Conservation (phyloP, 2,113 vertebrate genomes). For the Lophura nycthemera region DNA sequence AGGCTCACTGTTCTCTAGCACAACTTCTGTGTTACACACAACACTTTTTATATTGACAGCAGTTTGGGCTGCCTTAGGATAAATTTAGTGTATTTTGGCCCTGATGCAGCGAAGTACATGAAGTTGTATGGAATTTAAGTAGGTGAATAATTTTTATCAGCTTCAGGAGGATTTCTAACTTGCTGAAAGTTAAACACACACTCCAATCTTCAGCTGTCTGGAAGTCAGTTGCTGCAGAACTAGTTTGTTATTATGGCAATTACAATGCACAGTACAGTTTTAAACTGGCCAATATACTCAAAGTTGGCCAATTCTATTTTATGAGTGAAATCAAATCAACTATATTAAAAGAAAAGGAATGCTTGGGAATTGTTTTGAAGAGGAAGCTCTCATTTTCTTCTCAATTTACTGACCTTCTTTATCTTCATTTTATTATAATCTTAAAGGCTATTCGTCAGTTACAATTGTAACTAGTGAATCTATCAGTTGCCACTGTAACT, state of each 20-base stretch:
- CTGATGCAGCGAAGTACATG: background rate
- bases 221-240: background rate
- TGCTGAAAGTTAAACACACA: background rate
- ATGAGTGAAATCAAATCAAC: background rate
- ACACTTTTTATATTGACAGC: background rate
- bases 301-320: background rate
- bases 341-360: background rate
- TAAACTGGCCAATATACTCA: background rate
- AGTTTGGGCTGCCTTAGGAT: background rate
- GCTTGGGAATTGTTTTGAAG: background rate
- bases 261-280: background rate
- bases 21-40: background rate
- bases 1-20: background rate
- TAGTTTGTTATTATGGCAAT: background rate
- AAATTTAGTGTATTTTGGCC: background rate
- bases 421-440: background rate
- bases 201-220: background rate
- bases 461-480: no score
- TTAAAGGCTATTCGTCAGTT: background rate
- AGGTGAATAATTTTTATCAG: background rate
- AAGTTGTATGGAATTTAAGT: slow-evolving; percentile 8
- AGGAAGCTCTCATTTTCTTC: background rate
- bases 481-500: background rate
- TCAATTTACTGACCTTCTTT: background rate
- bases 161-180: background rate